These are phyloP conservation scores for Penaeus indicus DNA, from an alignment of 1,140 invertebrate genomes.

Conservation along the genomic window DNA sequence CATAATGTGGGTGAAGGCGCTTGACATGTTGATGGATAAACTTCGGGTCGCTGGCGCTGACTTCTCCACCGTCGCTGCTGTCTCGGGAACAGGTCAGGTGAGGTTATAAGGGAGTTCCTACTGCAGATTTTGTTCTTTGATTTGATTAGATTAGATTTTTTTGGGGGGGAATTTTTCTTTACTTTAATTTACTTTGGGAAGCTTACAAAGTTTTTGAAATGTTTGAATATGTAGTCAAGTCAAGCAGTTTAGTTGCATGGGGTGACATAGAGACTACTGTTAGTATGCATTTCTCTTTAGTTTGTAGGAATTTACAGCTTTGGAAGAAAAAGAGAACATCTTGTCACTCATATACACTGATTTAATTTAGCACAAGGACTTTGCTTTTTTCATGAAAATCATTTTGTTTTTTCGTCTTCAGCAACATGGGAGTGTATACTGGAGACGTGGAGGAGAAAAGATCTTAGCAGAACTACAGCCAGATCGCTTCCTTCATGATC, in stretches of 20 bases:
- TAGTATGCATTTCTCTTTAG: not conserved
- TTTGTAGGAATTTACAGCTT: too few relatives aligned
- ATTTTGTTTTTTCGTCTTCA: constrained; percentile 71
- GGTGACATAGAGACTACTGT: not conserved
- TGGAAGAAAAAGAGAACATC: too few relatives aligned
- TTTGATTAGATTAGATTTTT: not conserved
- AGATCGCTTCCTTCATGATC: constrained; percentile 84
- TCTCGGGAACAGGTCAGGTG: constrained; percentile 93
- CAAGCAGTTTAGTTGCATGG: not conserved
- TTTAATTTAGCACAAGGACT: not conserved
- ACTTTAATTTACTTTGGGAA: too few relatives aligned
- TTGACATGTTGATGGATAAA: constrained; percentile 91
- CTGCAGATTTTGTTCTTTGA: not conserved
- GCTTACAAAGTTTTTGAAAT: too few relatives aligned
- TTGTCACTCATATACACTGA: too few relatives aligned
- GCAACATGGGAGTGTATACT: constrained; percentile 98
- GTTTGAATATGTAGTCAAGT: not conserved
- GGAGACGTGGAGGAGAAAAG: constrained; percentile 82
- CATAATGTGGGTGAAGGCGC: constrained; percentile 94
- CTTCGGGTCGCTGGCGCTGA: constrained; percentile 85
- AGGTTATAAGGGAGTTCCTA: constrained; percentile 29
- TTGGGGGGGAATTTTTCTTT: too few relatives aligned
- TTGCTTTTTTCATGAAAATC: constrained; percentile 3
- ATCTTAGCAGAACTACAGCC: constrained; percentile 79
- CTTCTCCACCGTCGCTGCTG: constrained; percentile 83